A percentile compares a stretch with the other conserved stretches of the same genome.
These are phyloP conservation scores for Anhinga anhinga DNA, from an alignment of 2,113 vertebrate species.

Conservation along the genomic window DNA sequence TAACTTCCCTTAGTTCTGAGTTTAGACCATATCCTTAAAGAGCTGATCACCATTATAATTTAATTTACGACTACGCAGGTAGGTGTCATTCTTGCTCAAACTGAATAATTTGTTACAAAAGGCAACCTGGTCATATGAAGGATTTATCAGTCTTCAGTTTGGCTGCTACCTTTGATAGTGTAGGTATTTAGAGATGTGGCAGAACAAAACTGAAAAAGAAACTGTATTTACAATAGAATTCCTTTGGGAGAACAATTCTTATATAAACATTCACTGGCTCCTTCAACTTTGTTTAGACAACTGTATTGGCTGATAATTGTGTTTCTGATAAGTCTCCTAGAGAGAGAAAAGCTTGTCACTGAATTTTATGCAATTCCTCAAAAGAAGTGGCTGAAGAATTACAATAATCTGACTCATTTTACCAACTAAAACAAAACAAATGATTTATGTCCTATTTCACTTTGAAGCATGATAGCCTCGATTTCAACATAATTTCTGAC, in stretches of 20 bases:
- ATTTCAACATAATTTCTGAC: background rate
- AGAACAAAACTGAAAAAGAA: background rate
- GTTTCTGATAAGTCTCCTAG: background rate
- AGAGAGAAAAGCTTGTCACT: background rate
- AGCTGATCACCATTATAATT: background rate
- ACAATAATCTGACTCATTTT: background rate
- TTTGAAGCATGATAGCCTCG: background rate
- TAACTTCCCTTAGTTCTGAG: background rate
- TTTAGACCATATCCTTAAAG: background rate
- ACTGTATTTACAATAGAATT: background rate
- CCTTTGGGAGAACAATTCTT: background rate
- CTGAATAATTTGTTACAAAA: background rate
- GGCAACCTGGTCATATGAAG: background rate
- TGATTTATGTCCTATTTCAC: background rate
- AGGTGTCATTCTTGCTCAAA: background rate
- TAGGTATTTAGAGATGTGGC: background rate
- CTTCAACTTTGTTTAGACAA: background rate
- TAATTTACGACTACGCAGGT: background rate
- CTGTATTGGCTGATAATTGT: background rate
- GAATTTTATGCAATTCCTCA: background rate
- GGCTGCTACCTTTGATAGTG: background rate
- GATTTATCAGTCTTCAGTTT: background rate
- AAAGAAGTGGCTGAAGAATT: background rate
- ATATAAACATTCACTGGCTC: background rate
- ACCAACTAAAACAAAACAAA: background rate